A percentile compares a stretch with the other conserved stretches of the same genome.
phyloP scores from a whole-genome alignment of 2,888 invertebrate species.

The Ariolimax columbianus region DNA sequence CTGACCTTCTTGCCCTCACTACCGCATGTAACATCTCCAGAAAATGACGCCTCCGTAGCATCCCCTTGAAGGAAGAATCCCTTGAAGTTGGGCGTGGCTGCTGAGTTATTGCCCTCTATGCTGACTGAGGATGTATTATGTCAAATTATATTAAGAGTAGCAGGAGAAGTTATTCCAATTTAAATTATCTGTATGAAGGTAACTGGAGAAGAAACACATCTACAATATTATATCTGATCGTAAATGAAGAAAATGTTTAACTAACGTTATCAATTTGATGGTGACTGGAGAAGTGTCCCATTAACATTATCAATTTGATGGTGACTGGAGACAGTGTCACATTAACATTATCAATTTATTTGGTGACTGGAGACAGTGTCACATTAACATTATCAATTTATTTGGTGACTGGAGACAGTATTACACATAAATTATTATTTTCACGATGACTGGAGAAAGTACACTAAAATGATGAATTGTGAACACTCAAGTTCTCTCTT shows the following conservation, averaged over 20 bases:
- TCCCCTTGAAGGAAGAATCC: slow-evolving; percentile 46
- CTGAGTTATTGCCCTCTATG: slow-evolving; percentile 11
- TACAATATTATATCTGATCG: not conserved
- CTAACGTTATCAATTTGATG: too few relatives aligned
- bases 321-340: too few relatives aligned
- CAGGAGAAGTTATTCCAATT: not conserved
- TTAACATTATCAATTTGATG: too few relatives aligned
- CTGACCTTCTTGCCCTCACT: slow-evolving; percentile 18
- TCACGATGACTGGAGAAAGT: too few relatives aligned
- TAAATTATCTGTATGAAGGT: not conserved
- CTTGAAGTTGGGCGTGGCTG: not conserved
- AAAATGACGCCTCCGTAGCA: slow-evolving; percentile 22
- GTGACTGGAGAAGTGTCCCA: too few relatives aligned
- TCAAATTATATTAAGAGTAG: not conserved
- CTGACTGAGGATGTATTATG: slow-evolving; percentile 1
- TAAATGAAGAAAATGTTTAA: not conserved
- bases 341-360: too few relatives aligned
- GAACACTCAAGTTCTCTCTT: too few relatives aligned
- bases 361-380: too few relatives aligned
- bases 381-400: too few relatives aligned
- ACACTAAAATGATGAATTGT: too few relatives aligned
- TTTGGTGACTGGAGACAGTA: too few relatives aligned
- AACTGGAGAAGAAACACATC: not conserved
- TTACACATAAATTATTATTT: too few relatives aligned
- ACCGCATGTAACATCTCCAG: slow-evolving; percentile 38